Evolutionary conservation across 2,888 invertebrate genomes (phyloP), one percentile per base, ranked within the genome.

Genomic region (Diaphora mendica): DNA sequence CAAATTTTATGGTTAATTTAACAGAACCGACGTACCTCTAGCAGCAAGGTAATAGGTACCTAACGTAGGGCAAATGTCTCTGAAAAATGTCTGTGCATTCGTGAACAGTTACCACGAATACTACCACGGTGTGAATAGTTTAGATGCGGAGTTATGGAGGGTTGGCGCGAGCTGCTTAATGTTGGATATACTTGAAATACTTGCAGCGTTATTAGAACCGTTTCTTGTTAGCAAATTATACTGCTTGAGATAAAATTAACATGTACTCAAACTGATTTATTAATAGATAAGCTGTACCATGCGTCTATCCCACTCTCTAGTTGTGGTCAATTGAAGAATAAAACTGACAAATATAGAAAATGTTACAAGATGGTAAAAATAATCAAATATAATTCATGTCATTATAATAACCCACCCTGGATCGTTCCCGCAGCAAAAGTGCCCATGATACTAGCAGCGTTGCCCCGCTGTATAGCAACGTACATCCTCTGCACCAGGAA

Each of bases 1-100:
- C 77, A 73, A 82, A 82, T 79, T 79, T 78, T 77, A 80, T 78
- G 78, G 78, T 80, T 83, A 85, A 85, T 82, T 85, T 85, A 85
- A 82, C 79, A 75, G 39, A 73, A 72, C 35, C 75, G 71, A 71
- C 78, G 74, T 78, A 79, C 76, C 70, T 79, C 74, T 71, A 70
- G 68, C 62, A 72, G 68, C 64, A 55, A 55, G 35, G 42, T 48
- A 33, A 17, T 51, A 33, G 30, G 59, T 73, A 48, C 67, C 48
- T 44, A 62, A 30, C 39, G 35, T 39, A 66, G 62, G 73, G 55
- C 71, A 71, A 66, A 69, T 42, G 71, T 77, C 77, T 71, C 65
- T 72, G 83, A 84, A 84, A 84, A 85, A 84, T 81, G 76, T 80
- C 77, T 77, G 70, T 77, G 80, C 79, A 84, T 84, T 85, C 26